Evolutionary conservation across 2,888 invertebrate species (phyloP).

Genomic region (Adineta ricciae): DNA sequence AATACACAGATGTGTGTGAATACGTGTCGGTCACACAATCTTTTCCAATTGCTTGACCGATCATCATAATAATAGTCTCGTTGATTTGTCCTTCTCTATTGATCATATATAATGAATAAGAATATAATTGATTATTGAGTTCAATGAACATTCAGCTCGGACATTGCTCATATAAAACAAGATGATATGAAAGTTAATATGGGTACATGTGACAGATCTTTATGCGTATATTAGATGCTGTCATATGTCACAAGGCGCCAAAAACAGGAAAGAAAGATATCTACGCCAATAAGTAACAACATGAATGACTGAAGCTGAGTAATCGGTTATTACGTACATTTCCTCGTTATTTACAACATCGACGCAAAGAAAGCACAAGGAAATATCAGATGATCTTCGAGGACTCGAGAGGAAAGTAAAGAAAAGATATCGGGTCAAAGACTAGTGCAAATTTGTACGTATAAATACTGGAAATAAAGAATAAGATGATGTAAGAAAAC

Average conservation of each 20-base stretch:
- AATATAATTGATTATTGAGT: not conserved
- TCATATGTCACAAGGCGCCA: not conserved
- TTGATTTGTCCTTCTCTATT: not conserved
- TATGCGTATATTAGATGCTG: not conserved
- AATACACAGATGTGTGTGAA: not conserved
- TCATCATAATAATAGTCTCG: not conserved
- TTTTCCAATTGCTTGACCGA: not conserved
- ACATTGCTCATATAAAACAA: not conserved
- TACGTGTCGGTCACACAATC: not conserved
- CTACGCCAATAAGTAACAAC: not conserved
- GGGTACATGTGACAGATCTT: not conserved
- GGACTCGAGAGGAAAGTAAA: not conserved
- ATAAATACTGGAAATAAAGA: not conserved
- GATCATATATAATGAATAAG: not conserved
- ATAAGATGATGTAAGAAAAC: not conserved
- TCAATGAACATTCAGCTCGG: not conserved
- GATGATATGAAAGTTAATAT: not conserved
- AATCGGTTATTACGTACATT: not conserved
- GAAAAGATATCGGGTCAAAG: not conserved
- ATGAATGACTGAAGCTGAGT: not conserved
- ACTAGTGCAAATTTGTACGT: not conserved
- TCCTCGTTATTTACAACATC: not conserved
- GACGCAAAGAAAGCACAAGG: constrained; percentile 13
- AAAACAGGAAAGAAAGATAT: not conserved
- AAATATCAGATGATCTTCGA: not conserved